Base-by-base conservation (phyloP, 2,797 vertebrate genomes). In the Silurus aristotelis region DNA sequence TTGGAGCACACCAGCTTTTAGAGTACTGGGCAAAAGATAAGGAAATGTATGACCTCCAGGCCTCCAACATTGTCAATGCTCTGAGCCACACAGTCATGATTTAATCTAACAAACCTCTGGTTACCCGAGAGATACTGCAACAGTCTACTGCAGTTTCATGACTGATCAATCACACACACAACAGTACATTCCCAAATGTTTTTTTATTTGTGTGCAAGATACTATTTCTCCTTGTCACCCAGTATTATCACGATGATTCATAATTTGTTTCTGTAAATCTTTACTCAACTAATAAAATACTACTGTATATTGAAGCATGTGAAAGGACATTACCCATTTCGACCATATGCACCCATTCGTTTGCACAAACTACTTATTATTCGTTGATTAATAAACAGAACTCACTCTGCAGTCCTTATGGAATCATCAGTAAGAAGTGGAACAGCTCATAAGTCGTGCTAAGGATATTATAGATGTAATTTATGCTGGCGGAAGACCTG, bases 381-480 rank as follows among this genome's bases (percentile, higher is more conserved):
- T 94, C 91, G 93, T 92, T 93, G 93, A 95, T 94, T 94, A 95
- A 95, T 95, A 94, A 95, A 94, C 93, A 94, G 91, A 91, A 83
- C 83, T 84, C 88, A 83, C 89, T 14, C 86, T 84, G 83, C 89
- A 90, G 92, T 92, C 92, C 91, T 93, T 88, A 89, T 87, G 88
- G 91, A 91, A 89, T 91, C 89, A 92, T 93, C 90, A 93, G 92
- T 93, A 93, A 93, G 90, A 91, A 92, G 91, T 90, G 92, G 91
- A 94, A 94, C 91, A 93, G 93, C 84, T 93, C 93, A 92, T 92
- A 92, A 92, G 91, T 91, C 92, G 84, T 86, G 91, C 90, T 93
- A 93, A 93, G 87, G 87, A 89, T 92, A 92, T 94, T 93, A 93
- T 91, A 91, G 91, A 89, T 87, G 84, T 89, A 88, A 91, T 90